Conservation (phyloP, 2,888 invertebrate genomes). For the Coelogynopora nodosa region DNA sequence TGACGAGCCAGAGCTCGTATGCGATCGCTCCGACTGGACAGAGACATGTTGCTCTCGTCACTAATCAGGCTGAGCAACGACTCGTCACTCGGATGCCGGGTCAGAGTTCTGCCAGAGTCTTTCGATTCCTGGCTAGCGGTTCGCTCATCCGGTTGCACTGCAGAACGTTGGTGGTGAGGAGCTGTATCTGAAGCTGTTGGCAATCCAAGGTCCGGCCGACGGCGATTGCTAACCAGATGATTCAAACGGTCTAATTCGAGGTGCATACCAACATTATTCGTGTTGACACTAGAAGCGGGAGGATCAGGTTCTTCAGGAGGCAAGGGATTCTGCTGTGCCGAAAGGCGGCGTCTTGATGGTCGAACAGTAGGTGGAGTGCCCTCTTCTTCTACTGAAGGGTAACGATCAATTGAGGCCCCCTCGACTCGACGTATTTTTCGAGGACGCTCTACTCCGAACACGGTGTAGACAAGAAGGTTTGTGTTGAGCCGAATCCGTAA, state of each 20-base stretch:
- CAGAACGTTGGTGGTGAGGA: background rate
- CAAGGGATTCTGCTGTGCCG: background rate
- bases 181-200: background rate
- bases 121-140: background rate
- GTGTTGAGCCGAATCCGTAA: constrained; percentile 37
- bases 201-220: background rate
- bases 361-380: background rate
- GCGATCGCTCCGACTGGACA: background rate
- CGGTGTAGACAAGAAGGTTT: constrained; percentile 38
- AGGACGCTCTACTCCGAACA: constrained; percentile 13
- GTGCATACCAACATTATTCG: background rate
- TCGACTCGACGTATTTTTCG: background rate
- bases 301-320: background rate
- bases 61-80: background rate
- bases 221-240: background rate
- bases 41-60: constrained; percentile 24
- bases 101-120: background rate
- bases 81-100: background rate
- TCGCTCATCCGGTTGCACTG: background rate
- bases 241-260: background rate
- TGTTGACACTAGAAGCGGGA: background rate
- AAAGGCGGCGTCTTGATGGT: background rate
- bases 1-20: background rate
- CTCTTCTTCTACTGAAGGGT: background rate
- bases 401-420: background rate